Conservation (phyloP, 2,113 vertebrate species). For the Pollimyrus isidori region DNA sequence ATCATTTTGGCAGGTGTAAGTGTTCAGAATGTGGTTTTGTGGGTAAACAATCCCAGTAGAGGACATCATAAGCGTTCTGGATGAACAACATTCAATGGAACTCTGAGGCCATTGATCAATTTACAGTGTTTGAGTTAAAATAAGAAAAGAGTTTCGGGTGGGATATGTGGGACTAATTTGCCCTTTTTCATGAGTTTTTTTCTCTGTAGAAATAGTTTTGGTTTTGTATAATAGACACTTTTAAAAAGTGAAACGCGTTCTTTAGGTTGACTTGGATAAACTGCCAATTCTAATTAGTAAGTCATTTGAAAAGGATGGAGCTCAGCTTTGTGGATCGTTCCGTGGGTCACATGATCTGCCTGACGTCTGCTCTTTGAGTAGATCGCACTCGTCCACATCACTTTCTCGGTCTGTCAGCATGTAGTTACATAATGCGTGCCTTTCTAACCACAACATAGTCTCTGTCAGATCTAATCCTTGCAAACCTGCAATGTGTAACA, state of each 20-base stretch:
- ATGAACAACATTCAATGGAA: neutral
- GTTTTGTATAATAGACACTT: neutral
- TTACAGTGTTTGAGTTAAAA: neutral
- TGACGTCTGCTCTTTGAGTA: neutral
- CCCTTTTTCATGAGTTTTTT: neutral
- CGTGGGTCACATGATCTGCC: neutral
- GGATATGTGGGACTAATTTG: neutral
- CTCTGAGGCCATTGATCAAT: neutral
- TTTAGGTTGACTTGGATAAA: neutral
- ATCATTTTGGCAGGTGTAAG: neutral
- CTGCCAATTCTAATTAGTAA: neutral
- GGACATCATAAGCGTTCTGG: neutral
- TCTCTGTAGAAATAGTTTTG: neutral
- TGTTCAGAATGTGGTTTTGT: neutral
- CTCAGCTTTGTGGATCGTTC: neutral
- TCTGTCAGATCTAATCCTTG: neutral
- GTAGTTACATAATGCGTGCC: neutral
- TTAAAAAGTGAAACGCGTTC: neutral
- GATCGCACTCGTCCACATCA: neutral
- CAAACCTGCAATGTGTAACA: neutral
- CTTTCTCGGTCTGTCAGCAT: neutral
- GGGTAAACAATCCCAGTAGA: neutral
- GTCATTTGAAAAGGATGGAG: neutral
- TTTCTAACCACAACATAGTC: neutral
- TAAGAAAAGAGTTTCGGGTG: neutral